phyloP scores from a whole-genome alignment of 1,140 invertebrate genomes.

The Bombus balteatus region DNA sequence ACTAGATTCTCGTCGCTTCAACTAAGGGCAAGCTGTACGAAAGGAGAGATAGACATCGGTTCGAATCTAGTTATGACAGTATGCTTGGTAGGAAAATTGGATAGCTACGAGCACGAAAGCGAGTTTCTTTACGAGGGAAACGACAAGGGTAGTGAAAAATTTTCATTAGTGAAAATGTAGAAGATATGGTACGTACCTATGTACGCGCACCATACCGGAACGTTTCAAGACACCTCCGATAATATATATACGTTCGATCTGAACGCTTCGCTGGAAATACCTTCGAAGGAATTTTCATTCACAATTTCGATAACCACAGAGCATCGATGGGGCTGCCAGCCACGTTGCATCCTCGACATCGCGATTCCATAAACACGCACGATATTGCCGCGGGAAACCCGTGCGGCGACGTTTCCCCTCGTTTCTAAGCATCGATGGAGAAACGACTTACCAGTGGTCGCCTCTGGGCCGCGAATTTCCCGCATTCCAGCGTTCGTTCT shows the following conservation, averaged over 20 bases:
- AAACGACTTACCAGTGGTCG: neutral
- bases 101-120: neutral
- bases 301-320: neutral
- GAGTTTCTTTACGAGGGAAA: too few relatives aligned
- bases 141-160: too few relatives aligned
- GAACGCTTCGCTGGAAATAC: neutral
- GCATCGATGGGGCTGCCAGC: constrained; percentile 14
- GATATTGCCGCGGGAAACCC: constrained; percentile 25
- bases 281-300: neutral
- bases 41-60: neutral
- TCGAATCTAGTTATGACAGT: neutral
- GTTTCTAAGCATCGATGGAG: constrained; percentile 8
- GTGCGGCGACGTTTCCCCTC: constrained; percentile 2
- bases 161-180: neutral
- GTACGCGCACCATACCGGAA: too few relatives aligned
- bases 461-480: constrained; percentile 48
- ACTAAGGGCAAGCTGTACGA: too few relatives aligned
- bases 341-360: neutral
- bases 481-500: constrained; percentile 48
- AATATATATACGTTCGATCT: neutral
- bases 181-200: neutral
- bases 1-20: neutral
- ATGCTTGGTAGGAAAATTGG: neutral
- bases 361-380: constrained; percentile 4
- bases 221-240: neutral